Evolutionary conservation across 2,113 vertebrate species (phyloP).

Genomic region (Ibidorhyncha struthersii): DNA sequence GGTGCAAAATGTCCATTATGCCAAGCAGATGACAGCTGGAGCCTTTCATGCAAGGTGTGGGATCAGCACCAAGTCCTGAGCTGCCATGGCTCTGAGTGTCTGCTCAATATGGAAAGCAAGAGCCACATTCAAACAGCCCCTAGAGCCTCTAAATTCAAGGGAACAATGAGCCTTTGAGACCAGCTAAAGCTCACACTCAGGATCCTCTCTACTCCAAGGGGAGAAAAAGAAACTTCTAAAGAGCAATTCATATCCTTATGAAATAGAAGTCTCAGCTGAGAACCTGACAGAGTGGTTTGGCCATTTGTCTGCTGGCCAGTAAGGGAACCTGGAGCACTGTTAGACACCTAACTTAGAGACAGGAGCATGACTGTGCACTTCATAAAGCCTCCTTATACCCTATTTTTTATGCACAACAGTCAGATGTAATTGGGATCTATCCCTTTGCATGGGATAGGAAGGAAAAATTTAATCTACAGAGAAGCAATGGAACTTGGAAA

Average conservation of each 20-base stretch:
- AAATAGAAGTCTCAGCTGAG: neutral
- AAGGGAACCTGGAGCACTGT: neutral
- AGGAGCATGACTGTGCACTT: neutral
- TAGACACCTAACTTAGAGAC: neutral
- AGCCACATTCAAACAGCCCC: neutral
- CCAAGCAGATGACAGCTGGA: neutral
- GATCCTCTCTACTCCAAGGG: neutral
- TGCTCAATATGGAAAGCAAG: constrained; percentile 1
- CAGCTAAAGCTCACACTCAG: neutral
- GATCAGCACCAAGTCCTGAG: neutral
- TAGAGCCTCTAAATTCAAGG: neutral
- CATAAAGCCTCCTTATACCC: neutral
- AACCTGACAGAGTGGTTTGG: neutral
- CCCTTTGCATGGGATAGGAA: neutral
- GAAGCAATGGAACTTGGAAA: neutral
- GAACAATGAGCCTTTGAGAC: constrained; percentile 43
- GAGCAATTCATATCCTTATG: neutral
- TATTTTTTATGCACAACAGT: neutral
- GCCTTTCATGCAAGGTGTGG: neutral
- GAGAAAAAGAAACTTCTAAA: neutral
- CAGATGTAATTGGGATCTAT: neutral
- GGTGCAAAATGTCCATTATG: neutral
- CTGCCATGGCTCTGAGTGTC: neutral
- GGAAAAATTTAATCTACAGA: neutral
- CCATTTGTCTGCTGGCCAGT: neutral